Evolutionary conservation across 2,888 invertebrate species (phyloP), one percentile per base, ranked within the genome.

Genomic region (Hyposoter dolosus): DNA sequence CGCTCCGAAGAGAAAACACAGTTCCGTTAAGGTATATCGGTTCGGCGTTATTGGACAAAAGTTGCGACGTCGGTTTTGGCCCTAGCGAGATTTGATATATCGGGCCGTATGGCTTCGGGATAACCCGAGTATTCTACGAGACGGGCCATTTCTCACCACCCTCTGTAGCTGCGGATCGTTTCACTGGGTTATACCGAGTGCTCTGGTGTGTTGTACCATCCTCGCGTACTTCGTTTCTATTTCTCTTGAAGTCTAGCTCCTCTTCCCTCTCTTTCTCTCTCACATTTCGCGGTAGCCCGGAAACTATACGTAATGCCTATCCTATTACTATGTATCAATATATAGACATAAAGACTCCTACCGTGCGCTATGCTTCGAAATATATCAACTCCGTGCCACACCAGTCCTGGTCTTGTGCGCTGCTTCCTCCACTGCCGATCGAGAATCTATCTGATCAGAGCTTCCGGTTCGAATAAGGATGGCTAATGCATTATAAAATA

Each of bases 41-140:
- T 68, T 74, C 71, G 75, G 85, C 88, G 90, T 90, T 91, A 92
- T 91, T 90, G 91, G 90, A 91, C 91, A 90, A 92, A 92, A 92
- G 91, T 92, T 91, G 91, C 89, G 88, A 89, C 90, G 90, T 91
- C 90, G 89, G 89, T 92, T 90, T 89, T 88, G 90, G 89, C 89
- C 88, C 88, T 88, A 87, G 89, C 89, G 88, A 89, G 88, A 89
- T 91, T 92, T 92, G 92, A 92, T 92, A 91, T 91, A 92, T 91
- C 89, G 89, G 75, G 74, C 77, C 66, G 86, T 88, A 86, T 85
- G 87, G 89, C 89, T 90, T 89, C 89, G 89, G 84, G 88, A 84
- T 89, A 88, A 88, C 90, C 45, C 63, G 77, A 81, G 83, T 81
- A 75, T 86, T 90, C 89, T 89, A 86, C 84, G 89, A 89, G 84